Conservation (phyloP, 2,113 vertebrate species). For the Neodon shergylaensis region DNA sequence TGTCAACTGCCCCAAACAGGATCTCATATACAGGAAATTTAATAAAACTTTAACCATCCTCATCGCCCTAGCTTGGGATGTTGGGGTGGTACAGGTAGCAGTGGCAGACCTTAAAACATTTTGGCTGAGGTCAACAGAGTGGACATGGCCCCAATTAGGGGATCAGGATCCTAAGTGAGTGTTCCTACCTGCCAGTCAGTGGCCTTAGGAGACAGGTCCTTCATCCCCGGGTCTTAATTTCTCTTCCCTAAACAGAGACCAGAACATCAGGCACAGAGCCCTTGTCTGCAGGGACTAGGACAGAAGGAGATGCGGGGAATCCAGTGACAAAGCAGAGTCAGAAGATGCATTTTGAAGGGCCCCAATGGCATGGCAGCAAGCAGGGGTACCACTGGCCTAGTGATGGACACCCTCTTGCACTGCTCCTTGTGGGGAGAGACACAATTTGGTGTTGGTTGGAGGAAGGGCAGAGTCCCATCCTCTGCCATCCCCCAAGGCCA, state of each 20-base stretch:
- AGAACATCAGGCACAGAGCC: neutral
- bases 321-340: conserved; percentile 50
- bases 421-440: neutral
- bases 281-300: neutral
- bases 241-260: neutral
- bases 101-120: neutral
- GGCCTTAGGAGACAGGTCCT: neutral
- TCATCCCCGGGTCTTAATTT: neutral
- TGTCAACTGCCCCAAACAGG: neutral
- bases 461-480: neutral
- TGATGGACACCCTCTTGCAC: neutral
- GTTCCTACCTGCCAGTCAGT: neutral
- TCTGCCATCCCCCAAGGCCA: neutral
- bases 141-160: neutral
- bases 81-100: neutral
- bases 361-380: neutral
- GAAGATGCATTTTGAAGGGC: neutral
- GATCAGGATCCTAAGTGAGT: no score
- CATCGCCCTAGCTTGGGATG: neutral
- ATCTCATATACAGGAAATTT: neutral
- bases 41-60: neutral
- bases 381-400: neutral
- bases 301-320: neutral
- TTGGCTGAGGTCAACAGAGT: neutral
- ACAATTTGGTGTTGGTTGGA: neutral